Percentiles rank a stretch among this genome's conserved stretches.
These are phyloP conservation scores for Poliocrania exsul DNA, from an alignment of 2,797 vertebrate genomes.

Conservation along the genomic window DNA sequence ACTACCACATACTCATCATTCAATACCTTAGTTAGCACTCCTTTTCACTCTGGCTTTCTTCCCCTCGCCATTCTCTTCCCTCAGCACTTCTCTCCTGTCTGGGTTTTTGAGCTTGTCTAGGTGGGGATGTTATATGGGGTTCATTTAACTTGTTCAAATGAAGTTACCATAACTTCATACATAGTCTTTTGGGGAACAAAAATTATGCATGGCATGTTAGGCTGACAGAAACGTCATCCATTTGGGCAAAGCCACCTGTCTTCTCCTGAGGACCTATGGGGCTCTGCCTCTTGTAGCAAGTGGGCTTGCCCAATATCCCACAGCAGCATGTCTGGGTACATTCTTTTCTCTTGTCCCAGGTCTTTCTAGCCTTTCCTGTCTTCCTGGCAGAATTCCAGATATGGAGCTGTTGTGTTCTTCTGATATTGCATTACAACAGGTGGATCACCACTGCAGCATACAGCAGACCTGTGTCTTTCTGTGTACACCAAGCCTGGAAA, in stretches of 20 bases:
- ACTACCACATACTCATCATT: neutral
- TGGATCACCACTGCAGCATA: neutral
- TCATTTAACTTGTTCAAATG: neutral
- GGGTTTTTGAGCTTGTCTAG: neutral
- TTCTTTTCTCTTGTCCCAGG: neutral
- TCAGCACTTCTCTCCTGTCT: neutral
- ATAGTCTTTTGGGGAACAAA: neutral
- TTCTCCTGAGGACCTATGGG: neutral
- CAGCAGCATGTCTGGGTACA: neutral
- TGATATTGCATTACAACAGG: neutral
- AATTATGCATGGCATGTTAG: neutral
- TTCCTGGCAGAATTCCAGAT: neutral
- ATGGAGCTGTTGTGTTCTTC: neutral
- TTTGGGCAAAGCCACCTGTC: neutral
- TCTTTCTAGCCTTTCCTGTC: neutral
- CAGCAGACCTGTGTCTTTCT: neutral
- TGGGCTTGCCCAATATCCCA: neutral
- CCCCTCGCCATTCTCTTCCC: neutral
- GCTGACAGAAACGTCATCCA: neutral
- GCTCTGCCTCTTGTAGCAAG: neutral
- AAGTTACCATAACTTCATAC: neutral
- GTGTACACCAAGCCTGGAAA: neutral
- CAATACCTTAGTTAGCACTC: neutral
- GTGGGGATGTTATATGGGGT: neutral
- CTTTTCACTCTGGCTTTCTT: neutral